A percentile compares a stretch with the other conserved stretches of the same genome.
phyloP scores from a whole-genome alignment of 2,797 vertebrate species.

The Meda fulgida region DNA sequence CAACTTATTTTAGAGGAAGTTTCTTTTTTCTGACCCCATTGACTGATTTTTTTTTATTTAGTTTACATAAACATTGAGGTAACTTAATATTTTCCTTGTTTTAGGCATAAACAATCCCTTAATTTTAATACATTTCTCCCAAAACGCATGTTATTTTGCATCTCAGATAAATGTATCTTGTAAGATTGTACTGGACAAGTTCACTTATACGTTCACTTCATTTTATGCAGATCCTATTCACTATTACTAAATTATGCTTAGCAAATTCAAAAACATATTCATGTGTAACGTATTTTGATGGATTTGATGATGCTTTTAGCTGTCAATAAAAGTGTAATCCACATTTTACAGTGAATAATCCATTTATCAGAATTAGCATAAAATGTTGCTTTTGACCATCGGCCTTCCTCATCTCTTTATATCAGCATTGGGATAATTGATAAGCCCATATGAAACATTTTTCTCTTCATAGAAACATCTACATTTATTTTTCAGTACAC shows the following conservation, averaged over 20 bases:
- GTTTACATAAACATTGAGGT: neutral
- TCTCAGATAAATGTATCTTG: neutral
- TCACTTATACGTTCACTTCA: no score
- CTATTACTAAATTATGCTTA: neutral
- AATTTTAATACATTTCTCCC: neutral
- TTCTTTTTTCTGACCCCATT: neutral
- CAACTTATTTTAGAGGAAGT: neutral
- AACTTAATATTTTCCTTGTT: neutral
- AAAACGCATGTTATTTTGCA: neutral
- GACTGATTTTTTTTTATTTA: neutral
- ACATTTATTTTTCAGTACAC: neutral
- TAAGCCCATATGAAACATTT: no score
- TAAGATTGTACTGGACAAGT: neutral
- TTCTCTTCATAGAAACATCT: neutral
- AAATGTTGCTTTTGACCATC: neutral
- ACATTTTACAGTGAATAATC: neutral
- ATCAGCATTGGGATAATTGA: neutral
- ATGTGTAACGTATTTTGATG: neutral
- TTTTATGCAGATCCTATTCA: neutral
- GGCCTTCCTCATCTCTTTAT: neutral
- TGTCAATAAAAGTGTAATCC: neutral
- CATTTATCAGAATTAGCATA: neutral
- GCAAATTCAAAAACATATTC: neutral
- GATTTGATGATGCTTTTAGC: neutral
- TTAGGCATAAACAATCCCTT: neutral